A percentile compares a stretch with the other conserved stretches of the same genome.
phyloP scores from a whole-genome alignment of 2,113 vertebrate genomes.

The Chlorodrepanis virens region DNA sequence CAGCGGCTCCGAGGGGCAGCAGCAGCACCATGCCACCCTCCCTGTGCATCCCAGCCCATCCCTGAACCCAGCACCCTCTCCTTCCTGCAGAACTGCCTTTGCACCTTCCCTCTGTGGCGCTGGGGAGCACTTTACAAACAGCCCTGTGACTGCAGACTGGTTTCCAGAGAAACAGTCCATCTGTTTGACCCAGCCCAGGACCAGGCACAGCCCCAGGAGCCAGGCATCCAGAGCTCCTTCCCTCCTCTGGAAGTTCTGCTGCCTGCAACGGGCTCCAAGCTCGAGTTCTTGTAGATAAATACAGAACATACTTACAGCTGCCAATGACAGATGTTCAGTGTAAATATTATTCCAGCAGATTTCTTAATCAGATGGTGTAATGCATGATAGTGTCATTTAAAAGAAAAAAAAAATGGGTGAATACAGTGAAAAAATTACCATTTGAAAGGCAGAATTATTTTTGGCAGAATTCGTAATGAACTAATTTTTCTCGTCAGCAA shows the following conservation, averaged over 20 bases:
- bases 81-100: fast-evolving
- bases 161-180: neutral
- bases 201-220: neutral
- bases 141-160: fast-evolving
- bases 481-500: neutral
- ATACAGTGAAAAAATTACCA: constrained; percentile 40
- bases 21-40: fast-evolving
- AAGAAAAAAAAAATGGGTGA: neutral
- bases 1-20: fast-evolving
- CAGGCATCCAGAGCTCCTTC: fast-evolving
- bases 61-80: fast-evolving
- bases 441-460: constrained; percentile 4
- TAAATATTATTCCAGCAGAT: constrained; percentile 63
- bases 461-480: neutral
- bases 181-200: fast-evolving
- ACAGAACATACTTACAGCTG: constrained; percentile 58
- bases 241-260: neutral
- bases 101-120: fast-evolving
- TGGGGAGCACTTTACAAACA: fast-evolving
- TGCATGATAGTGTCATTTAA: constrained; percentile 33
- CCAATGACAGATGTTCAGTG: constrained; percentile 62
- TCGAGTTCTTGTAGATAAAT: constrained; percentile 34
- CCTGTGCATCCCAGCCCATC: fast-evolving
- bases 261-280: constrained; percentile 18
- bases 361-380: constrained; percentile 66